Percentiles rank a stretch among this genome's conserved stretches.
Evolutionary conservation across 2,113 vertebrate species (phyloP).

Genomic region (Caretta caretta): DNA sequence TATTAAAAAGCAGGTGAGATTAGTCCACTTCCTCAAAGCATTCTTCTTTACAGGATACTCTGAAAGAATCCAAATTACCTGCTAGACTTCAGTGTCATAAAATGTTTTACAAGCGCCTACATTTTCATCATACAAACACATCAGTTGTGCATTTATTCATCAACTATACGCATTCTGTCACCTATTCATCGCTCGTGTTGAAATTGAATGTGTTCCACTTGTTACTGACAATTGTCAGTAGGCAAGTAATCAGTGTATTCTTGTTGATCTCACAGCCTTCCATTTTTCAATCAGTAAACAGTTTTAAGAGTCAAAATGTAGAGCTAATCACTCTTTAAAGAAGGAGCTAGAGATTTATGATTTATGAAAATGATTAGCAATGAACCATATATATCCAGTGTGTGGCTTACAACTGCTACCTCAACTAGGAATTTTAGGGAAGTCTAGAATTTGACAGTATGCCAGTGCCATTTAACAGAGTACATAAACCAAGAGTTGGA

Average conservation of each 20-base stretch:
- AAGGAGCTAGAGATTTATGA: neutral
- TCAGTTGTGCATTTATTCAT: neutral
- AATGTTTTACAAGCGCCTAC: neutral
- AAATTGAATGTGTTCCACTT: constrained; percentile 12
- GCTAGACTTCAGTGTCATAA: neutral
- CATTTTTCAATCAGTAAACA: constrained; percentile 12
- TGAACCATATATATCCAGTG: neutral
- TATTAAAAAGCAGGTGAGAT: neutral
- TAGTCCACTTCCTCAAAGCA: neutral
- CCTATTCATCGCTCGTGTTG: neutral
- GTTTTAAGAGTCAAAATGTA: neutral
- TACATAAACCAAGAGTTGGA: neutral
- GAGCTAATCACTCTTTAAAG: neutral
- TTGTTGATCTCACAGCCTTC: neutral
- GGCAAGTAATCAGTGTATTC: neutral
- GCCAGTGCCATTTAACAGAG: neutral
- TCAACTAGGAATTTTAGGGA: neutral
- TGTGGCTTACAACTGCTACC: neutral
- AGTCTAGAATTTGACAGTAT: neutral
- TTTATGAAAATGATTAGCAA: neutral
- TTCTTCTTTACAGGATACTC: neutral
- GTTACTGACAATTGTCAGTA: neutral
- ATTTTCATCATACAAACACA: neutral
- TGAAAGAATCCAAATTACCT: neutral
- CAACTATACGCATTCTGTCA: neutral